Evolutionary conservation across 1,140 invertebrate genomes (phyloP), one percentile per base, ranked within the genome.

Genomic region (Bathynomus jamesi): DNA sequence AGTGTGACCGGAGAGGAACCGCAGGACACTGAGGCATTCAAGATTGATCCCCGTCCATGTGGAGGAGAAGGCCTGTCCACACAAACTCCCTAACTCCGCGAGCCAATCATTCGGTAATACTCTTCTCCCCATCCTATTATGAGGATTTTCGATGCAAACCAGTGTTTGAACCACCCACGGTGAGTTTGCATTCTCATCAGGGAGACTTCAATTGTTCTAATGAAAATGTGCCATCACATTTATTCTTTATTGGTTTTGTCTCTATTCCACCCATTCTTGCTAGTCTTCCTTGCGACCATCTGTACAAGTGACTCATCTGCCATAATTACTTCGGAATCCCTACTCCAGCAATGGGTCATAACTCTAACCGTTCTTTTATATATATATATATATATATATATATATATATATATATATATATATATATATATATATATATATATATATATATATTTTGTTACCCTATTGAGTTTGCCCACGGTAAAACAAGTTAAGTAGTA

Each of bases 31-130:
- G 89, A 87, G 1, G 95, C 94, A 82, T 98, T 97, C 83, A 96
- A 89, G n/a, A 98, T 78, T 65, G 95, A 82, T 0, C 94, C 5
- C 96, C 96, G 81, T 99, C 96, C 87, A 97, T 87, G 81, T 99
- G 96, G 4, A 96, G 79, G 0, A 86, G 85, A 0, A 96, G 80
- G 17, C 86, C 83, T 78, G 87, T 78, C 29, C 86, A 82, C 71
- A 87, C 87, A 4, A n/a, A n/a, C n/a, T n/a, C n/a, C 73, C 61
- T 64, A 88, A 86, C 81, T 94, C 82, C 71, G 91, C 85, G 13
- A 98, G 79, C 88, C 91, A 98, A 3, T 86, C 81, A 27, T 92
- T 78, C 0, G 94, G 91, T 11, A 98, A 74, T 0, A 90, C 87
- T 80, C 88, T 91, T 28, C 95, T 96, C 13, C 93, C 93, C 80